These are phyloP conservation scores for Lateolabrax maculatus DNA, from an alignment of 2,797 vertebrate species.

Conservation along the genomic window DNA sequence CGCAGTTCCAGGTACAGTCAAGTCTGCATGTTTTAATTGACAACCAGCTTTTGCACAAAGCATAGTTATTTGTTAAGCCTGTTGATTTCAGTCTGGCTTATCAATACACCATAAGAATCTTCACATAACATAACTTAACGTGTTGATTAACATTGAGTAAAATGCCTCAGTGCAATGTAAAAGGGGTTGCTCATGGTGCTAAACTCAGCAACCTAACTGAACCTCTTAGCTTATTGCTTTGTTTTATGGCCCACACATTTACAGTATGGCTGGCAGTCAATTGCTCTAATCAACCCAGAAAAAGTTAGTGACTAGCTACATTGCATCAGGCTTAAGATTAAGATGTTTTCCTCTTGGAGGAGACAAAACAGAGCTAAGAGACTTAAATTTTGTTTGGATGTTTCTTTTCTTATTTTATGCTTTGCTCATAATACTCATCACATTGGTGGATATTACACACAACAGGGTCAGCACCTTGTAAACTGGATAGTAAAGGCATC, in stretches of 20 bases:
- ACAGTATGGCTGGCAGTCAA: neutral
- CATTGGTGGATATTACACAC: neutral
- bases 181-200: neutral
- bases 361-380: too few relatives aligned
- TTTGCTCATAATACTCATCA: neutral
- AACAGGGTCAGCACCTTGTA: neutral
- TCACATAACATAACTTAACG: neutral
- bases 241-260: neutral
- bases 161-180: neutral
- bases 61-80: neutral
- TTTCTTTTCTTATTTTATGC: neutral
- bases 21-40: neutral
- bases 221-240: neutral
- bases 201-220: neutral
- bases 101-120: neutral
- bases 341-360: neutral
- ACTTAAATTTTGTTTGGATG: neutral
- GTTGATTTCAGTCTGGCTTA: neutral
- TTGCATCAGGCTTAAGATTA: too few relatives aligned
- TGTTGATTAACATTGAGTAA: too few relatives aligned
- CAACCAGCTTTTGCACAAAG: neutral
- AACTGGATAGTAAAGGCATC: neutral
- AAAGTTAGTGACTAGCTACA: neutral
- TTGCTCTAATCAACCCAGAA: neutral
- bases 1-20: slow-evolving; percentile 85